Conservation (phyloP, 2,888 invertebrate species). For the Plutella xylostella region DNA sequence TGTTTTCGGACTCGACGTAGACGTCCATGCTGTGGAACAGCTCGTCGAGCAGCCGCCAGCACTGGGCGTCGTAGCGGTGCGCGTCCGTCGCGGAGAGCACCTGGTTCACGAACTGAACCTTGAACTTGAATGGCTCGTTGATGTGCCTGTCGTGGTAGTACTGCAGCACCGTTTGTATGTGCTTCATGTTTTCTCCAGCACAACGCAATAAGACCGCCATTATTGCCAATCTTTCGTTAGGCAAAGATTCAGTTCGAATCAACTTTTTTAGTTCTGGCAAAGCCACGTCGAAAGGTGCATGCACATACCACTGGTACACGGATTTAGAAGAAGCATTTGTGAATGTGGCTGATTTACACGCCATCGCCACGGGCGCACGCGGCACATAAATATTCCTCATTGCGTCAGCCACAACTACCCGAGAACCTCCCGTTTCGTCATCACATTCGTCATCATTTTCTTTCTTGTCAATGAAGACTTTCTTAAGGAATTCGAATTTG, state of each 20-base stretch:
- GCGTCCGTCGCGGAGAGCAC: constrained; percentile 26
- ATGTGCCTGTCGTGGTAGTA: constrained; percentile 34
- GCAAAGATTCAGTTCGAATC: constrained; percentile 32
- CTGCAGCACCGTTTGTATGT: constrained; percentile 29
- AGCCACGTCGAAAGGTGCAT: constrained; percentile 37
- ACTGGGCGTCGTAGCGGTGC: constrained; percentile 28
- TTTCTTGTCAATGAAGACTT: constrained; percentile 34
- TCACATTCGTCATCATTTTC: no score
- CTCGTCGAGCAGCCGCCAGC: constrained; percentile 37
- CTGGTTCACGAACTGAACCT: constrained; percentile 27
- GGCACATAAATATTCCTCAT: no score
- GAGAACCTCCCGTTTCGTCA: constrained; percentile 16
- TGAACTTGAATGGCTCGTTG: constrained; percentile 27
- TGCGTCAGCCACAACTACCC: neutral
- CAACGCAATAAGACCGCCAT: constrained; percentile 30
- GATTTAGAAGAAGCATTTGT: neutral
- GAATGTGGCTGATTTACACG: neutral
- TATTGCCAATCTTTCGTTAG: constrained; percentile 30
- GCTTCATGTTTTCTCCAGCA: constrained; percentile 24
- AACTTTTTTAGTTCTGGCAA: constrained; percentile 36
- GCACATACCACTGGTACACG: constrained; percentile 34
- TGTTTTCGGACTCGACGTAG: constrained; percentile 29
- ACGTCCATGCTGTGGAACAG: constrained; percentile 34
- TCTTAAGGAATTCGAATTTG: constrained; percentile 36
- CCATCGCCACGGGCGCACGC: neutral